These are phyloP conservation scores for Mythimna impura DNA, from an alignment of 2,888 invertebrate species.

Conservation along the genomic window DNA sequence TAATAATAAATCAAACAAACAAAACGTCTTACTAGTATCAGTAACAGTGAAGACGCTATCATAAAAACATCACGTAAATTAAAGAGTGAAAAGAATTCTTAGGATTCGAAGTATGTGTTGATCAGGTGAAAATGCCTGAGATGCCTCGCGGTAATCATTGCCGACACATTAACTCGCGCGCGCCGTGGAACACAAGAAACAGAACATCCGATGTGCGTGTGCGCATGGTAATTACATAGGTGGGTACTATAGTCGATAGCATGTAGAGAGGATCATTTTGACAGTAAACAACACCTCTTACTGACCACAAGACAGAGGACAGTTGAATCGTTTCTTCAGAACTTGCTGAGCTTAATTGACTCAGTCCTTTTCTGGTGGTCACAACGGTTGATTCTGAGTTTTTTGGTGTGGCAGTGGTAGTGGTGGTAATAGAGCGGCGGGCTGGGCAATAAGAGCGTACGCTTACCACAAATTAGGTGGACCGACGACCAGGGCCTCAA, in stretches of 20 bases:
- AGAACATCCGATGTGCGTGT: slow-evolving; percentile 44
- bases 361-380: too few species aligned
- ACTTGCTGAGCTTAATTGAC: too few species aligned
- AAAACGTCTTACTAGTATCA: neutral
- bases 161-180: slow-evolving; percentile 55
- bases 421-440: too few species aligned
- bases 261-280: neutral
- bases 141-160: slow-evolving; percentile 58
- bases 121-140: slow-evolving; percentile 66
- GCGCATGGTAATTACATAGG: slow-evolving; percentile 25
- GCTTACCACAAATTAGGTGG: too few species aligned
- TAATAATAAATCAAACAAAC: neutral
- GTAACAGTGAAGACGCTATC: slow-evolving; percentile 10
- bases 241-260: neutral
- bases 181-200: slow-evolving; percentile 38
- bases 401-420: too few species aligned
- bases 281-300: neutral
- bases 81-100: slow-evolving; percentile 58
- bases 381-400: too few species aligned
- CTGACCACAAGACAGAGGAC: too few species aligned
- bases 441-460: too few species aligned
- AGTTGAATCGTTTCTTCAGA: too few species aligned
- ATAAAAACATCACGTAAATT: slow-evolving; percentile 21
- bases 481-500: too few species aligned
- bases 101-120: slow-evolving; percentile 54